phyloP scores from a whole-genome alignment of 64 coral and sea anemone species.

The Astreopora myriophthalma region DNA sequence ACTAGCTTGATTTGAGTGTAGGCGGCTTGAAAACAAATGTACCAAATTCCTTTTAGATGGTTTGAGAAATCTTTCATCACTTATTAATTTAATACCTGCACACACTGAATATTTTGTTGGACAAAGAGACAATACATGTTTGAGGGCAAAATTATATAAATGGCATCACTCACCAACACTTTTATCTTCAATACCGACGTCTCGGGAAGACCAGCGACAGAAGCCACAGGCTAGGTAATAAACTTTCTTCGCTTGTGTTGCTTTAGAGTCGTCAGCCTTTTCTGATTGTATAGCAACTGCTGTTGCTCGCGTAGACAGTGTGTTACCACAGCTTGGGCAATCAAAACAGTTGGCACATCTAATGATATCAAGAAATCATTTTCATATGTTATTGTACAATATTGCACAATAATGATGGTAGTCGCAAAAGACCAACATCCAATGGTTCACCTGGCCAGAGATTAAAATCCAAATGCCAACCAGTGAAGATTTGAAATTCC shows the following conservation, averaged over 20 bases:
- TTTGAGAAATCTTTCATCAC: too few relatives aligned
- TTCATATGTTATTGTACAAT: too few relatives aligned
- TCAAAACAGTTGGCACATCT: slow-evolving; percentile 99
- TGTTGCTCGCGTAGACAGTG: slow-evolving; percentile 91
- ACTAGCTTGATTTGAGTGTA: too few relatives aligned
- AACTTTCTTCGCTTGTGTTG: slow-evolving; percentile 94
- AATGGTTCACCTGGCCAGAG: too few relatives aligned
- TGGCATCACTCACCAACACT: slow-evolving; percentile 75
- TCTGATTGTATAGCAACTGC: slow-evolving; percentile 86
- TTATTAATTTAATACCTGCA: too few relatives aligned
- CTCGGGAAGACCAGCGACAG: slow-evolving; percentile 95
- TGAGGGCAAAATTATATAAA: background rate
- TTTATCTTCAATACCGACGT: slow-evolving; percentile 85
- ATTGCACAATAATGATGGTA: too few relatives aligned
- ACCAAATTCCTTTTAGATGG: too few relatives aligned
- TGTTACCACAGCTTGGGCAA: slow-evolving; percentile 95
- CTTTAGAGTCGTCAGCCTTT: slow-evolving; percentile 73
- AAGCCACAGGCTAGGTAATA: slow-evolving; percentile 98
- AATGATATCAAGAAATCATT: background rate
- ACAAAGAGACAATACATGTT: background rate
- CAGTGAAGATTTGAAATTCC: too few relatives aligned
- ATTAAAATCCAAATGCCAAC: too few relatives aligned
- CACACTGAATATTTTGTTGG: too few relatives aligned
- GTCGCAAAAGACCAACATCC: too few relatives aligned
- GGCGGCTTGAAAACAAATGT: too few relatives aligned